A percentile compares a stretch with the other conserved stretches of the same genome.
Conservation (phyloP, 2,888 invertebrate genomes). For the Chelonus formosanus region DNA sequence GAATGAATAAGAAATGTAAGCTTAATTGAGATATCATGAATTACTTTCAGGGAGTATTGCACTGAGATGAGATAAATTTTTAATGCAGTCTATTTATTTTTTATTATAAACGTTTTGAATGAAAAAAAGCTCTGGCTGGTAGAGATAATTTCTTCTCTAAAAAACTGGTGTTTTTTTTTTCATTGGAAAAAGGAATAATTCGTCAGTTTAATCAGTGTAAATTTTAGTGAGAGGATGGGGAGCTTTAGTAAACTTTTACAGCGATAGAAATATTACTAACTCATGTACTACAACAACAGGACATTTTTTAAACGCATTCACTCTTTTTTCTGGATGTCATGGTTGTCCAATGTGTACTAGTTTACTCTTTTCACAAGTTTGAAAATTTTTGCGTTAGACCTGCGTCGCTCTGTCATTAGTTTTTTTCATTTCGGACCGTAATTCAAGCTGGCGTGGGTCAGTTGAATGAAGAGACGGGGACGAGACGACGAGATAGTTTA, state of each 20-base stretch:
- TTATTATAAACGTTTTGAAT: too few species aligned
- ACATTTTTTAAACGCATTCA: background rate
- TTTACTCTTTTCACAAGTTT: slow-evolving; percentile 14
- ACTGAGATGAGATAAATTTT: too few species aligned
- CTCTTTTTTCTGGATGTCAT: slow-evolving; percentile 12
- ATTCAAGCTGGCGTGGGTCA: slow-evolving; percentile 59
- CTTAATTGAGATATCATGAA: too few species aligned
- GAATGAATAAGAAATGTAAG: too few species aligned
- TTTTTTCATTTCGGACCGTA: slow-evolving; percentile 47
- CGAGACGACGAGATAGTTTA: slow-evolving; percentile 61
- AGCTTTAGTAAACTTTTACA: background rate
- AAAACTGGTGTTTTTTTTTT: slow-evolving; percentile 5
- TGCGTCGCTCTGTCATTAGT: slow-evolving; percentile 28
- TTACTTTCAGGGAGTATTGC: too few species aligned
- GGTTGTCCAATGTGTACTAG: slow-evolving; percentile 8
- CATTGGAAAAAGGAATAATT: too few species aligned
- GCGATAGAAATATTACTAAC: background rate
- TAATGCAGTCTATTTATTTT: too few species aligned
- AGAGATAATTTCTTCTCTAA: background rate
- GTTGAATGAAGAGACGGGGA: slow-evolving; percentile 43
- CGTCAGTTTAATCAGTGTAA: too few species aligned
- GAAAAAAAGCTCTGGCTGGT: background rate
- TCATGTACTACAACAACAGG: too few species aligned
- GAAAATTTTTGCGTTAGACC: slow-evolving; percentile 34
- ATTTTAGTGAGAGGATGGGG: too few species aligned